phyloP scores from a whole-genome alignment of 30 jellyfish, hydroid and myxozoan species.

The Turritopsis rubra region DNA sequence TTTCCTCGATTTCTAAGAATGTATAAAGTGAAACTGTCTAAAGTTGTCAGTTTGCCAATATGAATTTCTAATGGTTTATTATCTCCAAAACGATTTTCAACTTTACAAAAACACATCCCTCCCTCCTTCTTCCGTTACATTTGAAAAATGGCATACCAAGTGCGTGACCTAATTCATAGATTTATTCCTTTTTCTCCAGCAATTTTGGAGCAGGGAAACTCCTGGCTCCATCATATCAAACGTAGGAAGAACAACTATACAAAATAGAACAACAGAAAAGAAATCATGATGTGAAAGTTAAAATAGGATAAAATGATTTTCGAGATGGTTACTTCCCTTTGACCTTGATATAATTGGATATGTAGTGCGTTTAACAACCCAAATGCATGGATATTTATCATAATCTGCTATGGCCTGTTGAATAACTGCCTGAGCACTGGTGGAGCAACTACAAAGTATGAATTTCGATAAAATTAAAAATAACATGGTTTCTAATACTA shows the following conservation, averaged over 20 bases:
- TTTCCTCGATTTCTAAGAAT: no score
- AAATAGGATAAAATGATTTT: neutral
- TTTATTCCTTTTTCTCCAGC: constrained; percentile 18
- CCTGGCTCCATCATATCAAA: neutral
- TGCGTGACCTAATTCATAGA: constrained; percentile 11
- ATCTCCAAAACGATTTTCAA: no score
- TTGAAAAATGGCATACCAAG: neutral
- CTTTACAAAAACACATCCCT: no score
- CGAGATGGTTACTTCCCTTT: neutral
- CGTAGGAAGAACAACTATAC: constrained; percentile 1
- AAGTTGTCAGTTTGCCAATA: no score
- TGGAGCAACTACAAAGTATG: neutral
- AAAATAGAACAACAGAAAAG: neutral
- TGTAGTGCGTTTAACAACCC: neutral
- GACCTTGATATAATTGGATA: constrained; percentile 4
- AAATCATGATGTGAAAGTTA: neutral
- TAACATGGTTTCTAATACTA: no score
- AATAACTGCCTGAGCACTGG: constrained; percentile 4
- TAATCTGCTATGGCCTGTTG: constrained; percentile 3
- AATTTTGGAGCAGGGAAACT: neutral
- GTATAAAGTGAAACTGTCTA: no score
- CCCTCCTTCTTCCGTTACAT: no score
- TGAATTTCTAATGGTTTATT: no score
- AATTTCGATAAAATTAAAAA: no score
- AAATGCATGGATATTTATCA: neutral